phyloP scores from a whole-genome alignment of 2,113 vertebrate species.

The Pipra filicauda region DNA sequence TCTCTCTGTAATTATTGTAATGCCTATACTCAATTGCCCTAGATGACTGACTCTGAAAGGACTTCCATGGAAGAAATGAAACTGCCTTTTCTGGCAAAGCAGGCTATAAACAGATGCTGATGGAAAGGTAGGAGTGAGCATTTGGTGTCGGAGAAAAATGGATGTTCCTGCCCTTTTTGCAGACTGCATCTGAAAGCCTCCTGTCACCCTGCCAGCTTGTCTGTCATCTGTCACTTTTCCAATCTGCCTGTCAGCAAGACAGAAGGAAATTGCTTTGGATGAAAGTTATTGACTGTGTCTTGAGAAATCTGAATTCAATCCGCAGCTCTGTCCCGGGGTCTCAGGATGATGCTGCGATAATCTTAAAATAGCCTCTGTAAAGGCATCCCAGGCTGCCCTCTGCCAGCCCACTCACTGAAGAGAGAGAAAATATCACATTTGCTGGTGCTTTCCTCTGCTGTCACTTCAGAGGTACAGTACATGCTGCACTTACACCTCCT shows the following conservation, averaged over 20 bases:
- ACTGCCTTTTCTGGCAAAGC: slow-evolving; percentile 9
- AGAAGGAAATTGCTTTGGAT: slow-evolving; percentile 14
- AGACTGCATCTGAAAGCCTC: not conserved
- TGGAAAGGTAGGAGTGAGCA: not conserved
- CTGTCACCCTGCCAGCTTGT: not conserved
- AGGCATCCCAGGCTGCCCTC: not conserved
- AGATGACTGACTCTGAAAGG: not conserved
- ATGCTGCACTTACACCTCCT: not conserved
- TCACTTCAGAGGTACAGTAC: not conserved
- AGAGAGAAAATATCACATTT: not conserved
- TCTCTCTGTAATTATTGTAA: slow-evolving; percentile 33
- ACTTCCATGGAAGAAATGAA: slow-evolving; percentile 3
- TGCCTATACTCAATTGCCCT: not conserved
- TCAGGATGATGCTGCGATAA: not conserved
- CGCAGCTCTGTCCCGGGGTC: not conserved
- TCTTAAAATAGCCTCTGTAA: not conserved
- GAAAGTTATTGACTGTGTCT: slow-evolving; percentile 1
- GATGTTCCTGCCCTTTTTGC: not conserved
- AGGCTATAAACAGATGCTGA: not conserved
- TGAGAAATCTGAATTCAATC: slow-evolving; percentile 19
- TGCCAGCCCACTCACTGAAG: not conserved
- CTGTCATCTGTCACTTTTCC: slow-evolving; percentile 16
- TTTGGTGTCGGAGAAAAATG: not conserved
- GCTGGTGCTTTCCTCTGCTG: not conserved
- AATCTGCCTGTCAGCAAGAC: slow-evolving; percentile 21